A percentile compares a stretch with the other conserved stretches of the same genome.
Evolutionary conservation across 1,140 invertebrate species (phyloP).

Genomic region (Bombus confusus): DNA sequence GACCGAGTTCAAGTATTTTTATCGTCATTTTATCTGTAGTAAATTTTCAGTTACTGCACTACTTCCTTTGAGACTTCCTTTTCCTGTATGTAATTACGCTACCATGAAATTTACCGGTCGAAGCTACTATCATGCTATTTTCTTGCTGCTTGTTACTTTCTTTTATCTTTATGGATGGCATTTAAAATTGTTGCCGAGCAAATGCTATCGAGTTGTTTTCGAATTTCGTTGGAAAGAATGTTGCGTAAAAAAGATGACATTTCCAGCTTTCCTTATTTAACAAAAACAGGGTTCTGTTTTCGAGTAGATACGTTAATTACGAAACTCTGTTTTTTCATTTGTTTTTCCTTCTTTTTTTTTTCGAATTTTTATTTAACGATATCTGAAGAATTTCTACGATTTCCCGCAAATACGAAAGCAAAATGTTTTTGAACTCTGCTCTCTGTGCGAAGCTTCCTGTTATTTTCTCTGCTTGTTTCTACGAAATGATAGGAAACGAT

Average conservation of each 20-base stretch:
- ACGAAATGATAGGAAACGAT: no score
- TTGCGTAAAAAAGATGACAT: background rate
- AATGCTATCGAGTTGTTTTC: background rate
- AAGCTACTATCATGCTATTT: background rate
- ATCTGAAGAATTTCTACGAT: no score
- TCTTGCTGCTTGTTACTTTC: background rate
- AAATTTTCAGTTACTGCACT: background rate
- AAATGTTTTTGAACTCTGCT: no score
- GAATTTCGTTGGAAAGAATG: background rate
- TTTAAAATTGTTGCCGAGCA: background rate
- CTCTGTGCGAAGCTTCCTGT: no score
- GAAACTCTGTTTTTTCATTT: no score
- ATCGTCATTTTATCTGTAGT: background rate
- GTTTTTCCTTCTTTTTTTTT: accelerated
- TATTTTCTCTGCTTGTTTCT: no score
- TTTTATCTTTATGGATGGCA: background rate
- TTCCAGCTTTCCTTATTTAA: no score
- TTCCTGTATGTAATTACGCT: background rate
- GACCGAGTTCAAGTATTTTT: background rate
- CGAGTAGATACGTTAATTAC: no score
- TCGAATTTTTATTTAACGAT: no score
- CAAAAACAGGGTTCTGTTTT: background rate
- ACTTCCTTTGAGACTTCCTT: background rate
- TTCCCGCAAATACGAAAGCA: no score
- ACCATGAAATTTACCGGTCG: background rate